Evolutionary conservation across 1,140 invertebrate species (phyloP), one percentile per base, ranked within the genome.

Genomic region (Muscidifurax raptorellus): DNA sequence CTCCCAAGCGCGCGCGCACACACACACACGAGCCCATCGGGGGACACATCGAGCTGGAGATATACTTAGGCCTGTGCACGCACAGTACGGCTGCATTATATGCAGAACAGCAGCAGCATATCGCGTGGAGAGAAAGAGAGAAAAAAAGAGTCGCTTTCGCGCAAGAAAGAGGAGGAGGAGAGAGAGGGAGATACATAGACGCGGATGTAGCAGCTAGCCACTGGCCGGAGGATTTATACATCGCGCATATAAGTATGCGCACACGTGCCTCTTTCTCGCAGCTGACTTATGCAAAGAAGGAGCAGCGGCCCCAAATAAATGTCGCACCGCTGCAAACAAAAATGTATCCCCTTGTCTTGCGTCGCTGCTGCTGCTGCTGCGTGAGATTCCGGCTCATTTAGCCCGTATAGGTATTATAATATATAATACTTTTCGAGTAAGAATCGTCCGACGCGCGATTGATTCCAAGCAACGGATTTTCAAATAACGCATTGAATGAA

Each of bases 221-320:
- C 88, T 89, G 83, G 88, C 75, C 82, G 82, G 6, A 93, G 90
- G 91, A 93, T 92, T 92, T 93, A 92, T 93, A 90, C 36, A 9
- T 91, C 90, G 89, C 88, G 86, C 88, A 15, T 59, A 59, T 59
- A 64, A 15, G 89, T 90, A 89, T 44, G 22, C 78, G 78, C 78
- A 30, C 78, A 36, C 78, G 59, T 30, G 47, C 6, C 18, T n/a
- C 66, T 30, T 28, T 13, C 28, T 28, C 28, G 25, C 25, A 15
- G 66, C 66, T 93, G 92, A 93, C 92, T 92, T 93, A 92, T 93
- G 91, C 91, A 92, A 93, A 92, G 85, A 88, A 82, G 86, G 83
- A 88, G 83, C 88, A 89, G 12, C 88, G 88, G 86, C 88, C 89
- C 91, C 91, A 91, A 93, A 93, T 92, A 92, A 92, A 92, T 92